Conservation (phyloP, 2,113 vertebrate species). For the Lepus timidus region DNA sequence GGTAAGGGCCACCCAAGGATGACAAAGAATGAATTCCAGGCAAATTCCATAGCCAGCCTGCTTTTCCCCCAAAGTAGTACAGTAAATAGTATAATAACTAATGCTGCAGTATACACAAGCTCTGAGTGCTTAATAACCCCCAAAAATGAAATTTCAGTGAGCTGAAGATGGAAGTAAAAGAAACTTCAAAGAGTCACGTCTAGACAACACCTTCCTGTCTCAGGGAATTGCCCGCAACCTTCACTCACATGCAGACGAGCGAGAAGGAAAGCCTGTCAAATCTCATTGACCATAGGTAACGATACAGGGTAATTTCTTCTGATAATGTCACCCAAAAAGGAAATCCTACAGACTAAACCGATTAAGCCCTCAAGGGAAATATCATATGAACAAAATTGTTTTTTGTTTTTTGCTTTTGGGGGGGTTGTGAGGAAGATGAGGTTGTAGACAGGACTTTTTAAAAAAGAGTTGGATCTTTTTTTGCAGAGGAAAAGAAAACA, state of each 20-base stretch:
- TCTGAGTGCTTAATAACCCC: neutral
- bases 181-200: constrained; percentile 87
- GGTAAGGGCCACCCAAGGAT: constrained; percentile 60
- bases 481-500: constrained; percentile 53
- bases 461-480: constrained; percentile 38
- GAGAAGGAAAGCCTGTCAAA: constrained; percentile 87
- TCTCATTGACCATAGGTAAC: constrained; percentile 87
- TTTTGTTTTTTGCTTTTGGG: constrained; percentile 62
- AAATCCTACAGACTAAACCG: constrained; percentile 93
- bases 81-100: constrained; percentile 40
- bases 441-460: constrained; percentile 13
- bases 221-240: constrained; percentile 50
- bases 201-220: constrained; percentile 88
- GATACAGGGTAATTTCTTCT: constrained; percentile 89
- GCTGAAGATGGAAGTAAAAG: constrained; percentile 80
- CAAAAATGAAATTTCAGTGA: constrained; percentile 43
- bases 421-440: neutral
- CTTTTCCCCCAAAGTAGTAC: constrained; percentile 59
- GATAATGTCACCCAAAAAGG: constrained; percentile 91
- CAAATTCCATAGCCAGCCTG: constrained; percentile 67
- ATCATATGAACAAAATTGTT: constrained; percentile 76
- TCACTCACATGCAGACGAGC: constrained; percentile 69
- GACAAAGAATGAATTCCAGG: constrained; percentile 71
- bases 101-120: neutral
- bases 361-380: constrained; percentile 88